These are phyloP conservation scores for Gadopsis bispinosus DNA, from an alignment of 2,797 vertebrate genomes.

Conservation along the genomic window DNA sequence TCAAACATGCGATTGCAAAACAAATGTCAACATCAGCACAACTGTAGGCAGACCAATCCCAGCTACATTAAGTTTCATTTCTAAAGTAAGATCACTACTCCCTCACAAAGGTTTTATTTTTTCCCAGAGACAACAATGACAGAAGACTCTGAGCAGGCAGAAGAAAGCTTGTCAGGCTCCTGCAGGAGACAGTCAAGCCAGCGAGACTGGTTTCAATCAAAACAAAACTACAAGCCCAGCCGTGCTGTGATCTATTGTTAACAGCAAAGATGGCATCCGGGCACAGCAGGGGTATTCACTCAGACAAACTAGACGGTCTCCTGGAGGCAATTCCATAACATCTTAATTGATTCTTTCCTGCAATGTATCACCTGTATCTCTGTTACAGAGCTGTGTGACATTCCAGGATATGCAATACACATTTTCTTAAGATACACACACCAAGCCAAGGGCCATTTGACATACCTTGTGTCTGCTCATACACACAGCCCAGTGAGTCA, in stretches of 20 bases:
- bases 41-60: constrained; percentile 22
- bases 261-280: constrained; percentile 55
- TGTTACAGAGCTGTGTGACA: constrained; percentile 1
- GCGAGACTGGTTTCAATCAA: constrained; percentile 72
- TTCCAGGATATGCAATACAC: constrained; percentile 29
- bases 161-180: constrained; percentile 41
- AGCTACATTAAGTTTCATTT: constrained; percentile 49
- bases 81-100: constrained; percentile 46
- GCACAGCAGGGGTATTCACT: constrained; percentile 14
- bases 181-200: constrained; percentile 53
- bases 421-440: constrained; percentile 13
- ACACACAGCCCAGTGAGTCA: constrained; percentile 10
- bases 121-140: constrained; percentile 29
- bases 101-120: constrained; percentile 17
- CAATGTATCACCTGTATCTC: constrained; percentile 14
- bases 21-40: constrained; percentile 38
- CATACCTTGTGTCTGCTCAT: constrained; percentile 29
- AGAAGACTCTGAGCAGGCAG: constrained; percentile 40
- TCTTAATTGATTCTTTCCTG: constrained; percentile 30
- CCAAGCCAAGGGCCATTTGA: neutral
- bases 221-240: constrained; percentile 63
- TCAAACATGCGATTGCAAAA: constrained; percentile 22
- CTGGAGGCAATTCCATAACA: constrained; percentile 32
- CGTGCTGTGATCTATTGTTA: constrained; percentile 48
- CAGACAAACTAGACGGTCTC: constrained; percentile 19